These are phyloP conservation scores for Euplexia lucipara DNA, from an alignment of 2,888 invertebrate genomes.

Conservation along the genomic window DNA sequence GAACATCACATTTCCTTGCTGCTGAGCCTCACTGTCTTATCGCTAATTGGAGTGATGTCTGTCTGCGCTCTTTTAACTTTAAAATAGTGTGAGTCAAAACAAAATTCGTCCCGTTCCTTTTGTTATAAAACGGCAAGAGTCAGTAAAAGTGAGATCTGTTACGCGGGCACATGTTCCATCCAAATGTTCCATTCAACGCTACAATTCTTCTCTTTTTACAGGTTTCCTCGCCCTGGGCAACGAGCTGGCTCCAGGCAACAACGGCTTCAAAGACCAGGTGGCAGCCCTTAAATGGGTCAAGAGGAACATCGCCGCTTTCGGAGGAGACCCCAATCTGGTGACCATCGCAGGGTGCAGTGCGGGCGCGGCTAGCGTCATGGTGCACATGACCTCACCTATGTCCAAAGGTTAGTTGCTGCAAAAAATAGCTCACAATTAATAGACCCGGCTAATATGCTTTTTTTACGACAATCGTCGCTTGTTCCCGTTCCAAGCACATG, in stretches of 20 bases:
- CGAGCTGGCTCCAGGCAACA: constrained; percentile 92
- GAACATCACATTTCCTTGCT: no score
- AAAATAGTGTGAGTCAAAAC: no score
- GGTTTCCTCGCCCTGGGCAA: constrained; percentile 92
- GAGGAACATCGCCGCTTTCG: constrained; percentile 92
- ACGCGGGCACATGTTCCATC: not conserved
- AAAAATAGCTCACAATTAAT: not conserved
- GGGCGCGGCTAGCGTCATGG: constrained; percentile 74
- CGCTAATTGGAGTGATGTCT: no score
- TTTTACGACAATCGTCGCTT: no score
- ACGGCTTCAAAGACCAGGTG: constrained; percentile 93
- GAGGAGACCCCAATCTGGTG: constrained; percentile 92
- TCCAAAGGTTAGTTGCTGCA: constrained; percentile 40
- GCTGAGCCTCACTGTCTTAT: no score
- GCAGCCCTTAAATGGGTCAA: constrained; percentile 89
- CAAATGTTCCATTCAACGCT: no score
- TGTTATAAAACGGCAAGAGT: not conserved
- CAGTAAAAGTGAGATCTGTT: not conserved
- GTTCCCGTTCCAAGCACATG: no score
- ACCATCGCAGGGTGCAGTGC: constrained; percentile 92
- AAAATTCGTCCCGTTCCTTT: no score
- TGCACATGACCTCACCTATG: constrained; percentile 60
- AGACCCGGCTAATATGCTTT: no score
- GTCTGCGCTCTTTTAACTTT: no score
- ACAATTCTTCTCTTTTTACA: constrained; percentile 50